A percentile compares a stretch with the other conserved stretches of the same genome.
Evolutionary conservation across 2,113 vertebrate species (phyloP).

Genomic region (Edolisoma coerulescens): DNA sequence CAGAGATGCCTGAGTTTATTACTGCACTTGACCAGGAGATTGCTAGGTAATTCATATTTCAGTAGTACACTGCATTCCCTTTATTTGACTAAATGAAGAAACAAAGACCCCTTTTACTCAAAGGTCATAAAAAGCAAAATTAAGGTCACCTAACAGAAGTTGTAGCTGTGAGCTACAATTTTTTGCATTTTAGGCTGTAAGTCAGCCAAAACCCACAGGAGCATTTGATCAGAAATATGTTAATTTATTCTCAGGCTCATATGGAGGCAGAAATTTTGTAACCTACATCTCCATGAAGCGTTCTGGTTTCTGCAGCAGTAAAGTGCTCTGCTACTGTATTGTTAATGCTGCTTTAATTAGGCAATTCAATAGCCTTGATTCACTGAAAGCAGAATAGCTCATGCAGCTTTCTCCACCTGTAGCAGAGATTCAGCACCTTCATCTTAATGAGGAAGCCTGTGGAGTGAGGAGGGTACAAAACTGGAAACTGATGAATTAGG

Average conservation of each 20-base stretch:
- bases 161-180: not conserved
- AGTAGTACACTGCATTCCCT: not conserved
- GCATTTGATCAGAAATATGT: not conserved
- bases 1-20: not conserved
- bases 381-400: not conserved
- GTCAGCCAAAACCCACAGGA: not conserved
- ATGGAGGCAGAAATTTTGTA: not conserved
- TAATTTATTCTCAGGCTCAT: not conserved
- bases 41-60: not conserved
- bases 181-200: not conserved
- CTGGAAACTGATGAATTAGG: not conserved
- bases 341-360: not conserved
- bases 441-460: not conserved
- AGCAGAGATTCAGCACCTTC: not conserved
- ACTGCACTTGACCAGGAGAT: not conserved
- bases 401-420: not conserved
- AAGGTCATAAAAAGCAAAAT: not conserved
- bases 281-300: not conserved
- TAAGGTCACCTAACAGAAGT: not conserved
- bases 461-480: not conserved
- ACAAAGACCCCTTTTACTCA: not conserved
- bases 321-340: not conserved
- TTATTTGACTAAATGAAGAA: not conserved
- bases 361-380: not conserved
- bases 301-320: not conserved